These are phyloP conservation scores for Xerus rutilus DNA, from an alignment of 2,797 vertebrate species.

Conservation along the genomic window DNA sequence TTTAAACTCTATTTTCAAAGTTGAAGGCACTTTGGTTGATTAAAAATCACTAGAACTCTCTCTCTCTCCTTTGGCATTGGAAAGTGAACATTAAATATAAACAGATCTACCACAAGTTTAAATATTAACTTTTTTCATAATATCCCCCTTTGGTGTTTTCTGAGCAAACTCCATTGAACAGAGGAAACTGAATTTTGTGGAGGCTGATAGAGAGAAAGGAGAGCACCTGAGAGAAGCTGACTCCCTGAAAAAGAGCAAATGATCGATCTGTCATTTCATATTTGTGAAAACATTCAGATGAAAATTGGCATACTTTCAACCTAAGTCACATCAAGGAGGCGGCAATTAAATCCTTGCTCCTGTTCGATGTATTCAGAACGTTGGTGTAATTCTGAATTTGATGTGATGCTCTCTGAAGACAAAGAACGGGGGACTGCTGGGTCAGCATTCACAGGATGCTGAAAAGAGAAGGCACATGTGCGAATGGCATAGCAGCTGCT, in stretches of 20 bases:
- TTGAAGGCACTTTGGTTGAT: constrained; percentile 15
- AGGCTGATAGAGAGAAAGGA: not conserved
- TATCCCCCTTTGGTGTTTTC: not conserved
- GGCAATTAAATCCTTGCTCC: not conserved
- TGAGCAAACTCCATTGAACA: constrained; percentile 51
- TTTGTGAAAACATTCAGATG: constrained; percentile 35
- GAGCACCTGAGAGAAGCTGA: not conserved
- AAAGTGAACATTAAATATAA: constrained; percentile 65
- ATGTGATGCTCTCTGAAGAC: not conserved
- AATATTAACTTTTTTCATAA: constrained; percentile 67
- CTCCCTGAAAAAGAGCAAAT: not conserved
- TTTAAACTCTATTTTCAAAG: constrained; percentile 54
- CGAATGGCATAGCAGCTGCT: not conserved
- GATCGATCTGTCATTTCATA: not conserved
- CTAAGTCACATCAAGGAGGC: not conserved
- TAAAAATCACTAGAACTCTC: constrained; percentile 38
- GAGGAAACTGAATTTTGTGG: constrained; percentile 19
- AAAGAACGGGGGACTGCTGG: not conserved
- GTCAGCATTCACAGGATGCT: not conserved
- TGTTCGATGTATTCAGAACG: not conserved
- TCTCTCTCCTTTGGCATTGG: constrained; percentile 33
- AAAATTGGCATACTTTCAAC: not conserved
- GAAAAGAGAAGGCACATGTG: not conserved
- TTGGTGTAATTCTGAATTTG: not conserved
- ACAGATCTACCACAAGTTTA: not conserved